Percentiles rank a stretch among this genome's conserved stretches.
Evolutionary conservation across 2,888 invertebrate genomes (phyloP).

Genomic region (Heliconius sara): DNA sequence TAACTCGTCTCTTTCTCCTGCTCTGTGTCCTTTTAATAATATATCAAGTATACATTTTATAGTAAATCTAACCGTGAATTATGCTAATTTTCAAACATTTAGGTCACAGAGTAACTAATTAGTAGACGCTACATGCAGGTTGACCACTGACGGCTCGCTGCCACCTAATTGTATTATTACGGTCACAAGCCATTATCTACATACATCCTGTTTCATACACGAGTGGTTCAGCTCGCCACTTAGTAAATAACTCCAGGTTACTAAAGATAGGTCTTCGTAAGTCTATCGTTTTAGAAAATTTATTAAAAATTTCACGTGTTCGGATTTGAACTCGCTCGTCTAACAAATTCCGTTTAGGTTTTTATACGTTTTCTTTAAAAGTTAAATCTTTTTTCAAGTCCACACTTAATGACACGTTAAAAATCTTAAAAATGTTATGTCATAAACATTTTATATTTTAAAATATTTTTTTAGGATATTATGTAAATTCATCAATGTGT

Average conservation of each 20-base stretch:
- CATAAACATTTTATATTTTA: no score
- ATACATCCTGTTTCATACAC: conserved; percentile 17
- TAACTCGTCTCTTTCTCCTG: no score
- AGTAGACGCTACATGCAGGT: conserved; percentile 5
- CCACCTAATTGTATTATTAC: conserved; percentile 35
- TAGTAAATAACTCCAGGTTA: background rate
- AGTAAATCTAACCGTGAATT: background rate
- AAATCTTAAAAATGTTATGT: no score
- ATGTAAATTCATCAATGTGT: no score
- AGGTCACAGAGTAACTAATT: conserved; percentile 18
- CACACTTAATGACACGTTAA: no score
- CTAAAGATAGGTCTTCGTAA: background rate
- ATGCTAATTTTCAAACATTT: background rate
- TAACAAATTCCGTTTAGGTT: no score
- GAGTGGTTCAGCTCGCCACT: background rate
- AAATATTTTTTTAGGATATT: no score
- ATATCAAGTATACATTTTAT: background rate
- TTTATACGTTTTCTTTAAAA: no score
- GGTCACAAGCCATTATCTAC: conserved; percentile 21
- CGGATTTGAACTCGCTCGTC: no score
- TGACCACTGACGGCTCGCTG: conserved; percentile 9
- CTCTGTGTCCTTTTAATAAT: background rate
- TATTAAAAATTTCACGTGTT: no score
- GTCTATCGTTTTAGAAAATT: background rate
- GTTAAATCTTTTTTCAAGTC: no score